phyloP scores from a whole-genome alignment of 2,797 vertebrate genomes.

The Hyperoplus immaculatus region DNA sequence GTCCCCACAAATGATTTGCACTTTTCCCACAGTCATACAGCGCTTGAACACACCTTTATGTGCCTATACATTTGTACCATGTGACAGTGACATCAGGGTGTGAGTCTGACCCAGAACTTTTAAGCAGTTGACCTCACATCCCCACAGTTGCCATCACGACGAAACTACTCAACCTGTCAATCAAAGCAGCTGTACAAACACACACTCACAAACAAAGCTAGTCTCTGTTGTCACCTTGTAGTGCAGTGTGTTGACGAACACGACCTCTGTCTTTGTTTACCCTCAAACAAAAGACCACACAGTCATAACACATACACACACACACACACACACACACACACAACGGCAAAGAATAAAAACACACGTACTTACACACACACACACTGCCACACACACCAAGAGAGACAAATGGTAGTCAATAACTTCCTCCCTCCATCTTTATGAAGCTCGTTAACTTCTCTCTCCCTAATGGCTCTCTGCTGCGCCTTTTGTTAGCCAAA shows the following conservation, averaged over 20 bases:
- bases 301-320: constrained; percentile 24
- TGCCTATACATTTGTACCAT: background rate
- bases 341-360: too few relatives aligned
- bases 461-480: constrained; percentile 63
- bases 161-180: constrained; percentile 30
- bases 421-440: constrained; percentile 67
- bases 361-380: constrained; percentile 19
- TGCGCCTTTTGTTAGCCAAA: constrained; percentile 61
- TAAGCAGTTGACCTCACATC: constrained; percentile 23
- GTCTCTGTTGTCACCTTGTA: constrained; percentile 35
- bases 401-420: constrained; percentile 69
- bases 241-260: constrained; percentile 35
- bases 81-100: background rate
- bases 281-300: constrained; percentile 53
- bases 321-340: background rate
- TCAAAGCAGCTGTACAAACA: constrained; percentile 47
- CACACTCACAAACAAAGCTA: constrained; percentile 14
- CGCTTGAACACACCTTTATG: background rate
- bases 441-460: constrained; percentile 64
- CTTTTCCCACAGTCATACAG: constrained; percentile 1
- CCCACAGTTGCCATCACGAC: background rate
- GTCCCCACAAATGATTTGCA: background rate
- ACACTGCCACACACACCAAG: constrained; percentile 16
- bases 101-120: constrained; percentile 4
- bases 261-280: constrained; percentile 69